These are phyloP conservation scores for Eupsilia transversa DNA, from an alignment of 2,888 invertebrate genomes.

Conservation along the genomic window DNA sequence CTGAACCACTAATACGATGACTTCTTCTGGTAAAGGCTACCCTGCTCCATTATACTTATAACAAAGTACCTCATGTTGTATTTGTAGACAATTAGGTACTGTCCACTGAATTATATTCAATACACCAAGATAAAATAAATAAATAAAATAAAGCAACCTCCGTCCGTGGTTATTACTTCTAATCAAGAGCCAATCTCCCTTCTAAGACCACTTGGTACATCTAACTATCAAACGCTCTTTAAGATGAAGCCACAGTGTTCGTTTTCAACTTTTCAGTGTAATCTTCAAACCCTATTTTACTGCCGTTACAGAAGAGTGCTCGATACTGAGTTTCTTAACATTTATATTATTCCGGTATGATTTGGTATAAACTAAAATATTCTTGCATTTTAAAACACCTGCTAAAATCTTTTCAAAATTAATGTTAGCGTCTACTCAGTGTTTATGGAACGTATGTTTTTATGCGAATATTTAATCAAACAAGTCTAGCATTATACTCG, in stretches of 20 bases:
- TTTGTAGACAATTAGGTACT: neutral
- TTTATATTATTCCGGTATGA: neutral
- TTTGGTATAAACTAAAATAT: conserved; percentile 1
- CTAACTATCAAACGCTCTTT: neutral
- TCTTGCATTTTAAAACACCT: neutral
- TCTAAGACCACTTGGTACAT: no score
- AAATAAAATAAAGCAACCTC: no score
- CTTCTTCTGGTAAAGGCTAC: no score
- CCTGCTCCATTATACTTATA: no score
- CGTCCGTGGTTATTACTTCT: neutral
- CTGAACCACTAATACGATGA: no score
- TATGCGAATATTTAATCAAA: conserved; percentile 50
- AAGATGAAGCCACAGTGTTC: neutral
- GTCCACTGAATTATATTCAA: neutral
- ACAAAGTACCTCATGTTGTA: neutral
- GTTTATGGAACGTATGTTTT: conserved; percentile 53
- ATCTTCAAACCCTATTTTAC: neutral
- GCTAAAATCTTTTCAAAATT: conserved; percentile 32
- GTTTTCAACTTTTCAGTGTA: neutral
- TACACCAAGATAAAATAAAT: neutral
- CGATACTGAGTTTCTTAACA: neutral
- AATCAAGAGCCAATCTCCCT: neutral
- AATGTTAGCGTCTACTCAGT: conserved; percentile 33
- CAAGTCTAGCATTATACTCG: conserved; percentile 33
- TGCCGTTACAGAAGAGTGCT: neutral